Evolutionary conservation across 2,888 invertebrate genomes (phyloP).

Genomic region (Trichopoda pennipes): DNA sequence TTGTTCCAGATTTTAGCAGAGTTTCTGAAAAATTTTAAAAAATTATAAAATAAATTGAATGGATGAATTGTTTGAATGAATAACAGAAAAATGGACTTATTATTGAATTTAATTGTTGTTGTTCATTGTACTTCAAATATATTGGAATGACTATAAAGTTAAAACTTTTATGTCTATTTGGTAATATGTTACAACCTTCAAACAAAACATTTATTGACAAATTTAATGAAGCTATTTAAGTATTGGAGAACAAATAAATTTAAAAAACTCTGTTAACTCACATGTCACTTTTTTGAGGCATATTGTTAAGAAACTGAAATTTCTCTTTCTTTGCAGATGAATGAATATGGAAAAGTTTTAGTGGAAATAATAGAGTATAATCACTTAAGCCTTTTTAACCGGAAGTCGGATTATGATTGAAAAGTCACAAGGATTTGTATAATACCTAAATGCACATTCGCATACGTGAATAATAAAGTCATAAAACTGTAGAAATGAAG

Average conservation of each 20-base stretch:
- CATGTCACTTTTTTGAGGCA: background rate
- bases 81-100: no score
- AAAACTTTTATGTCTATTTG: no score
- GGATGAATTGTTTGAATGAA: no score
- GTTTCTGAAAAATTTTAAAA: no score
- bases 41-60: no score
- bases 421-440: slow-evolving; percentile 75
- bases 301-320: slow-evolving; percentile 28
- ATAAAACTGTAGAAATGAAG: slow-evolving; percentile 7
- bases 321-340: background rate
- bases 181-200: no score
- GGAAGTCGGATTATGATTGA: slow-evolving; percentile 72
- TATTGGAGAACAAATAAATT: background rate
- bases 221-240: no score
- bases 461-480: background rate
- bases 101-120: no score
- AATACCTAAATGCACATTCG: slow-evolving; percentile 6
- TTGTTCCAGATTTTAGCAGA: no score
- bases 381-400: slow-evolving; percentile 61
- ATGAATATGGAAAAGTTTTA: slow-evolving; percentile 3
- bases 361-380: slow-evolving; percentile 36
- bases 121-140: no score
- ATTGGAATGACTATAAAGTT: no score
- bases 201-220: background rate
- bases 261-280: background rate